Evolutionary conservation across 1,140 invertebrate genomes (phyloP), one percentile per base, ranked within the genome.

Genomic region (Lasioglossum baleicum): DNA sequence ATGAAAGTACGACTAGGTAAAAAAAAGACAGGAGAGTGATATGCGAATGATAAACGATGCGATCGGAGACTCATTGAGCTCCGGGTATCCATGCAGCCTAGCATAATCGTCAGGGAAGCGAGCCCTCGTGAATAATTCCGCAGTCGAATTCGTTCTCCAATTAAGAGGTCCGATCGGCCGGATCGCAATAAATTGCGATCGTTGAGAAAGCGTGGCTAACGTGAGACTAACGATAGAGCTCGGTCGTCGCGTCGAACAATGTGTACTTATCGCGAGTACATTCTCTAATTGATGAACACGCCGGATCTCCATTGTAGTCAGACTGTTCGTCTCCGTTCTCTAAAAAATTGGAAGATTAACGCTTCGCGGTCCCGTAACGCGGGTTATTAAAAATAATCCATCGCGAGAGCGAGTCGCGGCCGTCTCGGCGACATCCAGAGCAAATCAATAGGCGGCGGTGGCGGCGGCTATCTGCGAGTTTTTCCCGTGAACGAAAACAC

Each of bases 131-230:
- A 87, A 87, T 86, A 87, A 87, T 81, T 63, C 63, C 75, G 77
- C 82, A 82, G 81, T 81, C 69, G 84, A 83, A 86, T 86, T 84
- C 84, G 84, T 84, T 82, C 86, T 84, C 75, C 84, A 87, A 87
- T 87, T 87, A 86, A 81, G 86, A 77, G 81, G 42, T 65, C 44
- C 44, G 44, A 48, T 48, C 44, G 44, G 44, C 44, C 8, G 44
- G 44, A 48, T 48, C 44, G 44, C 44, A 48, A 48, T 61, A 72
- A 86, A 86, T 72, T 13, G 73, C 40, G 81, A 77, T 83, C 84
- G 76, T 80, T 73, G 80, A 77, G 80, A 85, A 86, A 77, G 60
- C 35, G 72, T 82, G 85, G 67, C 76, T 77, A 73, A 56, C 17
- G 44, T 42, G 75, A 48, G 73, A 64, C 58, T 83, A 85, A 85